Evolutionary conservation across 2,797 vertebrate species (phyloP), one percentile per base, ranked within the genome.

Genomic region (Anolis apletophallus): DNA sequence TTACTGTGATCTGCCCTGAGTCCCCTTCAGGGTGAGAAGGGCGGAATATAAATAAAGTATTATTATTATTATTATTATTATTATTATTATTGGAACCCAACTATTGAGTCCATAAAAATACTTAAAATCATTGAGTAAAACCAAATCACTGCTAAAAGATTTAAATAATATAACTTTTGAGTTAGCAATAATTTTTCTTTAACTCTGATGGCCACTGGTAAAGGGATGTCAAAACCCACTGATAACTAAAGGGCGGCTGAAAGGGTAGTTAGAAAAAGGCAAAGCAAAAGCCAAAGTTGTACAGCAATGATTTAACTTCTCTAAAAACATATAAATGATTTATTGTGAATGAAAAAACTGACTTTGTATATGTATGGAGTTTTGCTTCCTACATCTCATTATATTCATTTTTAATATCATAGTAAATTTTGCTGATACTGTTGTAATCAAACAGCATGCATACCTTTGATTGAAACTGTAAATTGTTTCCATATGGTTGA

Each of bases 371-470:
- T 76, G 34, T 32, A 29, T 72, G 61, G 14, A 87, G 54, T 92
- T 94, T 86, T 91, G 88, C 90, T 94, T 87, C 79, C 81, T 93
- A 88, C 61, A 80, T 87, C 88, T 93, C 89, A 94, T 94, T 95
- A 94, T 91, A 94, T 94, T 95, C 84, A 91, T 94, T 95, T 93
- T 94, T 95, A 94, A 95, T 95, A 94, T 94, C 93, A 75, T 88
- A 90, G 74, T 85, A 91, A 87, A 94, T 71, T 64, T 94, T 95
- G 94, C 90, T 93, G 89, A 94, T 94, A 89, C 91, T 89, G 57
- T 81, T 87, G 69, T 94, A 94, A 93, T 95, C 94, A 95, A 95
- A 93, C 90, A 90, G 87, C 87, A 89, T 93, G 84, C 84, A 93
- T 90, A 32, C 1, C 88, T 90, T 94, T 94, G 91, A 96, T 93